These are phyloP conservation scores for Amphiprion ocellaris DNA, from an alignment of 2,113 vertebrate species.

Conservation along the genomic window DNA sequence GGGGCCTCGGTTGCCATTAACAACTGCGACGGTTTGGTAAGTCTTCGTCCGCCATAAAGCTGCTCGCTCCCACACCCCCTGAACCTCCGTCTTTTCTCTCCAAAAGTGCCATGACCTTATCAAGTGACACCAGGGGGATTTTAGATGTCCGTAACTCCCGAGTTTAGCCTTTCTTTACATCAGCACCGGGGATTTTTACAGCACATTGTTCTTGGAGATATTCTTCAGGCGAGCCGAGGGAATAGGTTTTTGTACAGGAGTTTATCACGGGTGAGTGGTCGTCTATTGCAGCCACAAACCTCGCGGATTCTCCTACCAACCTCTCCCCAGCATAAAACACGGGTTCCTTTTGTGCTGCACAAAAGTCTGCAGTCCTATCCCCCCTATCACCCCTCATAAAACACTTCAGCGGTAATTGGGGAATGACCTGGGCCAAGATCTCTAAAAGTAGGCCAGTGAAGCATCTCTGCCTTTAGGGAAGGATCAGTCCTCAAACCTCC, in stretches of 20 bases:
- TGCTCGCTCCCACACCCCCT: background rate
- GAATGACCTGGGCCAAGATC: conserved; percentile 44
- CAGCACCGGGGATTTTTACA: conserved; percentile 62
- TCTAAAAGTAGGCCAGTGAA: background rate
- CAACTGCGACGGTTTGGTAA: conserved; percentile 99
- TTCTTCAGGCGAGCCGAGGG: conserved; percentile 33
- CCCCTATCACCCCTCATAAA: conserved; percentile 74
- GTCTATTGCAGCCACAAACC: conserved; percentile 47
- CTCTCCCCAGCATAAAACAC: conserved; percentile 73
- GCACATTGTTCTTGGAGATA: conserved; percentile 63
- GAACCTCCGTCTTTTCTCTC: conserved; percentile 26
- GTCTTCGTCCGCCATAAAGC: conserved; percentile 66
- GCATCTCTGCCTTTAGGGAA: conserved; percentile 25
- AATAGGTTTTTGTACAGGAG: conserved; percentile 62
- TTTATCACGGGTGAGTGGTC: conserved; percentile 74
- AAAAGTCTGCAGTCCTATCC: conserved; percentile 59
- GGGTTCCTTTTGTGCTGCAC: conserved; percentile 57
- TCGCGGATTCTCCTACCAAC: conserved; percentile 20
- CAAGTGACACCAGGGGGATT: conserved; percentile 37
- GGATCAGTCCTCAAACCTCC: background rate
- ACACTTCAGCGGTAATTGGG: conserved; percentile 61
- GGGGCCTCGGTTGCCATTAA: conserved; percentile 95
- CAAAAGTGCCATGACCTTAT: conserved; percentile 69
- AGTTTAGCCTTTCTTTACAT: conserved; percentile 50
- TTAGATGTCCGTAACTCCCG: conserved; percentile 51